Percentiles rank a stretch among this genome's conserved stretches.
Evolutionary conservation across 1,140 invertebrate genomes (phyloP).

Genomic region (Gryon sp.): DNA sequence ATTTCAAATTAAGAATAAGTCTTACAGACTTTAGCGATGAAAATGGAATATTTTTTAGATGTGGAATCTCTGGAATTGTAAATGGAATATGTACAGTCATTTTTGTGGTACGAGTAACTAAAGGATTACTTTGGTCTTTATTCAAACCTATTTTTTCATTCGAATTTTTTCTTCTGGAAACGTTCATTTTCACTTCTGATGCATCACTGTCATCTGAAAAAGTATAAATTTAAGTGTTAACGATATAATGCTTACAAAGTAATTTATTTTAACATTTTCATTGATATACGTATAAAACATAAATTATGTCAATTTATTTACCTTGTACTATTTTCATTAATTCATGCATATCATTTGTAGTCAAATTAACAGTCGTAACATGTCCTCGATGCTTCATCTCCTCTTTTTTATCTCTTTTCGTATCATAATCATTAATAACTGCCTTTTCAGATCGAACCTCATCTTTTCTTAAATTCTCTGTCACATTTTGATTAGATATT

Average conservation of each 20-base stretch:
- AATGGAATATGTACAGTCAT: slow-evolving; percentile 66
- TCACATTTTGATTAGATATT: too few relatives aligned
- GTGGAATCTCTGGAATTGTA: slow-evolving; percentile 42
- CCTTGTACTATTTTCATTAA: slow-evolving; percentile 51
- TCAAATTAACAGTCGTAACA: slow-evolving; percentile 66
- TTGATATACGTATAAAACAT: too few relatives aligned
- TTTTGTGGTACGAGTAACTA: slow-evolving; percentile 64
- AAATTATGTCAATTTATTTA: slow-evolving; percentile 7
- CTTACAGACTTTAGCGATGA: slow-evolving; percentile 59
- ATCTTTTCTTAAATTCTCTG: slow-evolving; percentile 12
- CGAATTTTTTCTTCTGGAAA: too few relatives aligned
- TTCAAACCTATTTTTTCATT: too few relatives aligned
- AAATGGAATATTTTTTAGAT: slow-evolving; percentile 49
- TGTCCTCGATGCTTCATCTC: slow-evolving; percentile 56
- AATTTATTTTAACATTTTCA: too few relatives aligned
- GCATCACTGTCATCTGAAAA: slow-evolving; percentile 18
- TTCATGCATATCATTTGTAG: slow-evolving; percentile 45
- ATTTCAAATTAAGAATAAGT: slow-evolving; percentile 56
- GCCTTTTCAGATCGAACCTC: slow-evolving; percentile 10
- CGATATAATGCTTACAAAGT: too few relatives aligned
- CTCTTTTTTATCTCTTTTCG: slow-evolving; percentile 33
- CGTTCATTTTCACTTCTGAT: slow-evolving; percentile 2
- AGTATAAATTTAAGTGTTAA: too few relatives aligned
- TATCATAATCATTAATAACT: slow-evolving; percentile 12
- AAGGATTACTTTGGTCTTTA: slow-evolving; percentile 16